Conservation (phyloP, 2,113 vertebrate genomes). For the Acinonyx jubatus region DNA sequence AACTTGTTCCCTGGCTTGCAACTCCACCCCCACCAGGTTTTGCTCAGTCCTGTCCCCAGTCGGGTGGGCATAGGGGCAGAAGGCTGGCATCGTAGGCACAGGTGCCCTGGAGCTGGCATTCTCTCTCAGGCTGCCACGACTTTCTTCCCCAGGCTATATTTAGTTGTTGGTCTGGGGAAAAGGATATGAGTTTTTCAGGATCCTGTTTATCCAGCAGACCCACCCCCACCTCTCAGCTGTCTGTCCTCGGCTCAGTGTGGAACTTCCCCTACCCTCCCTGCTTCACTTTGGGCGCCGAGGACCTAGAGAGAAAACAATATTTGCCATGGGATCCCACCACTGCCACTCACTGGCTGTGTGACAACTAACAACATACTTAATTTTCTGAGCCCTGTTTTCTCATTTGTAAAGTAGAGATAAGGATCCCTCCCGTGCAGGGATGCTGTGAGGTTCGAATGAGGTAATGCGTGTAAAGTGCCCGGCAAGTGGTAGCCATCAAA, state of each 20-base stretch:
- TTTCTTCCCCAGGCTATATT: slow-evolving; percentile 78
- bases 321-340: neutral
- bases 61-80: neutral
- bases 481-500: neutral
- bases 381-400: slow-evolving; percentile 22
- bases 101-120: neutral
- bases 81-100: neutral
- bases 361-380: neutral
- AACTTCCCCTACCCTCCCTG: slow-evolving; percentile 64
- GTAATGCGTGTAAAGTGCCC: neutral
- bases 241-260: slow-evolving; percentile 43
- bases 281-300: neutral
- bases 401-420: neutral
- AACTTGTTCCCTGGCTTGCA: neutral
- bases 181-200: slow-evolving; percentile 84
- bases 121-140: slow-evolving; percentile 7
- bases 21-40: neutral
- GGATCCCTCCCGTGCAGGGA: neutral
- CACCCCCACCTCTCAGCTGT: slow-evolving; percentile 54
- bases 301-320: neutral
- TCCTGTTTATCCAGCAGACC: slow-evolving; percentile 83
- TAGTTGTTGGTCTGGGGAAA: slow-evolving; percentile 78
- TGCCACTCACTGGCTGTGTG: neutral
- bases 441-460: neutral
- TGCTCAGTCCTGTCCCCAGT: neutral